Percentiles rank a stretch among this genome's conserved stretches.
Conservation (phyloP, 2,888 invertebrate species). For the Vesta saturnalis region DNA sequence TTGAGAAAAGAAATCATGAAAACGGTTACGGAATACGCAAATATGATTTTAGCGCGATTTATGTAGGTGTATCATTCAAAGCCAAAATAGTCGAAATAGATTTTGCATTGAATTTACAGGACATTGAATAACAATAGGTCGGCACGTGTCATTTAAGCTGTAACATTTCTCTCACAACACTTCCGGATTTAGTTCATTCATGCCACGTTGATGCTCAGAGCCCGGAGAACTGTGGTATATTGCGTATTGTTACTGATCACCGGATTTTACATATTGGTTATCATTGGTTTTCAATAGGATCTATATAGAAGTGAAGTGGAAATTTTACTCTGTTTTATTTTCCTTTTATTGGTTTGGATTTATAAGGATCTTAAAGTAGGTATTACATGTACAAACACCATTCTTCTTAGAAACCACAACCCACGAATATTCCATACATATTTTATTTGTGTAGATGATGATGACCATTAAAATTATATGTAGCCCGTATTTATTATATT, state of each 20-base stretch:
- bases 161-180: slow-evolving; percentile 45
- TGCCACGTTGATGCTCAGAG: slow-evolving; percentile 28
- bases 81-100: slow-evolving; percentile 7
- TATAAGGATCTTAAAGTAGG: no score
- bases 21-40: neutral
- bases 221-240: slow-evolving; percentile 39
- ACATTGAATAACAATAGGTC: slow-evolving; percentile 36
- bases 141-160: slow-evolving; percentile 43
- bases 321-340: slow-evolving; percentile 9
- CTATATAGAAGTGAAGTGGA: slow-evolving; percentile 23
- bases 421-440: no score
- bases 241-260: slow-evolving; percentile 39
- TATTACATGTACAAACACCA: no score
- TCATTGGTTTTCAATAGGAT: slow-evolving; percentile 33
- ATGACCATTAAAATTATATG: no score
- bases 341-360: neutral
- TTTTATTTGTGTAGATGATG: no score
- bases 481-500: no score
- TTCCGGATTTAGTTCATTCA: slow-evolving; percentile 44
- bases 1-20: neutral
- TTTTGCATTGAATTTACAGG: slow-evolving; percentile 35
- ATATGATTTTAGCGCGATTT: neutral
- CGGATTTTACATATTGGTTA: slow-evolving; percentile 39
- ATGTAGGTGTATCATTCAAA: neutral
- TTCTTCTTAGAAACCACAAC: no score